These are phyloP conservation scores for Aeoliscus strigatus DNA, from an alignment of 2,797 vertebrate genomes.

Conservation along the genomic window DNA sequence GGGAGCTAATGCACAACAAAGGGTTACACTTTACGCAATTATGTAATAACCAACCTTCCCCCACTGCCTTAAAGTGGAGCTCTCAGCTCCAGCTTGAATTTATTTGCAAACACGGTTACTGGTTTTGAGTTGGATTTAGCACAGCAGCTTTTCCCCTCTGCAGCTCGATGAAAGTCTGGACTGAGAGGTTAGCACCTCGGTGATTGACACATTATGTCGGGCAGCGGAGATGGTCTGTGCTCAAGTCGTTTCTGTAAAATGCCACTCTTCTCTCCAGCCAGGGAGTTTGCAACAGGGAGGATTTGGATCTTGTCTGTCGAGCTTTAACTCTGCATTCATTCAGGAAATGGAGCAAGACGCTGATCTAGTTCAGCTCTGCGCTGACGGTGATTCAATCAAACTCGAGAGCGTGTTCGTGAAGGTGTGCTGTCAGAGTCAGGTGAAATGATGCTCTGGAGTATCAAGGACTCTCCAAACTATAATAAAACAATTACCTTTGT, in stretches of 20 bases:
- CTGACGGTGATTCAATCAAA: constrained; percentile 3
- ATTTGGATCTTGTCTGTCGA: constrained; percentile 16
- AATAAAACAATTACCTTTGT: no score
- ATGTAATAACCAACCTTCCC: constrained; percentile 48
- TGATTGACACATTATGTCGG: constrained; percentile 20
- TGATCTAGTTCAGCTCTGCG: background rate
- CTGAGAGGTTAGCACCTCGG: constrained; percentile 1
- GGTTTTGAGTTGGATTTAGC: background rate
- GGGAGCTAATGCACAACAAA: constrained; percentile 56
- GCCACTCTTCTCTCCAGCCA: constrained; percentile 18
- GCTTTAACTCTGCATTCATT: constrained; percentile 15
- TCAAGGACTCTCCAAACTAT: no score
- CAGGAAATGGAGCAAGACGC: background rate
- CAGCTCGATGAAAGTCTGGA: no score
- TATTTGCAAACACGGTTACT: constrained; percentile 22
- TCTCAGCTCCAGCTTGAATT: constrained; percentile 36
- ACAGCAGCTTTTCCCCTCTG: no score
- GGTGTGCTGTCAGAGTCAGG: no score
- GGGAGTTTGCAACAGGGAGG: background rate
- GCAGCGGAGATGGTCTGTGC: constrained; percentile 10
- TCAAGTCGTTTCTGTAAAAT: constrained; percentile 22
- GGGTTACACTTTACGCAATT: constrained; percentile 50
- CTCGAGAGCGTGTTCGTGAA: no score
- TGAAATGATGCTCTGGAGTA: no score
- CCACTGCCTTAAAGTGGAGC: constrained; percentile 24